Evolutionary conservation across 1,140 invertebrate genomes (phyloP), one percentile per base, ranked within the genome.

Genomic region (Drosophila grimshawi): DNA sequence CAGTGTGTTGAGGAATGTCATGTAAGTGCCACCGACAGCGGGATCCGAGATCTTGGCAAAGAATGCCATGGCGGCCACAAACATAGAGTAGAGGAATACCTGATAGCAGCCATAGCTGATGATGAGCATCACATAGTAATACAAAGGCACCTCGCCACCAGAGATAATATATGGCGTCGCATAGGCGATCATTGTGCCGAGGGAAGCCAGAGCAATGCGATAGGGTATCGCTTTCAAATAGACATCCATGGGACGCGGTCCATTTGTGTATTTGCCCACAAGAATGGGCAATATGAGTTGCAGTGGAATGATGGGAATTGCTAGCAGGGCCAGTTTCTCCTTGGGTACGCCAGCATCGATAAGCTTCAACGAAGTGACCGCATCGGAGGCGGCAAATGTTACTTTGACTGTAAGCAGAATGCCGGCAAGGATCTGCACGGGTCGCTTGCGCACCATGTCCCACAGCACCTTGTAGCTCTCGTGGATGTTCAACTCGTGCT

Each of bases 1-100:
- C 5, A 99, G 93, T 0, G 99, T 99, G 91, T 99, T 99, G 2
- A 99, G 94, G 48, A 99, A 94, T 1, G 99, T 99, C 99, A 99
- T 99, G 92, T 99, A 99, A 0, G 99, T 99, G 29, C 99, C 99
- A 19, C 99, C 99, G 5, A 99, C 97, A 2, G 98, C 56, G 94
- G 95, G 97, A 97, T 98, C 63, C 94, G 92, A 92, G 52, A 86
- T 92, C 77, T 91, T 92, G 48, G 89, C 94, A 74, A 94, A 94
- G 81, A 94, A 95, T n/a, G 94, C 94, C 95, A 95, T 95, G 29
- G 95, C 94, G 2, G 95, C 94, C n/a, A 95, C 95, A 77, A 95
- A 95, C 95, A 95, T 95, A 71, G 94, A 94, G 82, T 95, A 95
- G 0, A 95, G 92, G 76, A 95, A 95, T 11, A 95, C 93, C 95